Conservation (phyloP, 2,113 vertebrate species). For the Desmodus rotundus region DNA sequence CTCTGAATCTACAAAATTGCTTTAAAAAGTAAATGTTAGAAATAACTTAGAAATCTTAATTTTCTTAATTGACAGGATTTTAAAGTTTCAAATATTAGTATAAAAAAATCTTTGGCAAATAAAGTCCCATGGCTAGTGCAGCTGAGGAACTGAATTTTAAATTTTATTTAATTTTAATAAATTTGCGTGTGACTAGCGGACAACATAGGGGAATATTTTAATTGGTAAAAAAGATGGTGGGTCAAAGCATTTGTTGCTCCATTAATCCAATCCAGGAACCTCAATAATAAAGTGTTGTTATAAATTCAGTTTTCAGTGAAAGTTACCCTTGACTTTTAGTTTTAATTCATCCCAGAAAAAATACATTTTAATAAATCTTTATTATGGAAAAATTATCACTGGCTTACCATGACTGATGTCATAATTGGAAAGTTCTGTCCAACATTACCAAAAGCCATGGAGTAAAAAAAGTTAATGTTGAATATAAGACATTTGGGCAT, state of each 20-base stretch:
- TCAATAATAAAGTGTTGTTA: background rate
- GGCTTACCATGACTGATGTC: background rate
- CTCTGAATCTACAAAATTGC: constrained; percentile 11
- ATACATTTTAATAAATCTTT: background rate
- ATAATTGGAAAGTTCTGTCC: background rate
- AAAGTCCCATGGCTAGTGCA: background rate
- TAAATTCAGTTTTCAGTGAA: background rate
- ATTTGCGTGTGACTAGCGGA: background rate
- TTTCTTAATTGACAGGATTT: constrained; percentile 26
- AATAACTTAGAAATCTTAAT: constrained; percentile 21
- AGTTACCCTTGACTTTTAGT: background rate
- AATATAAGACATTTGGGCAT: background rate
- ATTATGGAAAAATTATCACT: background rate
- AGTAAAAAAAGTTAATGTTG: background rate
- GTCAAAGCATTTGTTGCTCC: background rate
- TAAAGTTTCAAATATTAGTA: background rate
- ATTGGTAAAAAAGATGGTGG: background rate
- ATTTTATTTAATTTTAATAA: background rate
- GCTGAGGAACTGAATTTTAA: background rate
- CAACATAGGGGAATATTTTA: background rate
- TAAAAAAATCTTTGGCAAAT: background rate
- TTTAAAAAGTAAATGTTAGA: constrained; percentile 13
- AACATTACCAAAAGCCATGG: background rate
- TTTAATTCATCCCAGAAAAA: background rate
- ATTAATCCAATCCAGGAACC: background rate